These are phyloP conservation scores for Seira sanloemensis DNA, from an alignment of 2,888 invertebrate genomes.

Conservation along the genomic window DNA sequence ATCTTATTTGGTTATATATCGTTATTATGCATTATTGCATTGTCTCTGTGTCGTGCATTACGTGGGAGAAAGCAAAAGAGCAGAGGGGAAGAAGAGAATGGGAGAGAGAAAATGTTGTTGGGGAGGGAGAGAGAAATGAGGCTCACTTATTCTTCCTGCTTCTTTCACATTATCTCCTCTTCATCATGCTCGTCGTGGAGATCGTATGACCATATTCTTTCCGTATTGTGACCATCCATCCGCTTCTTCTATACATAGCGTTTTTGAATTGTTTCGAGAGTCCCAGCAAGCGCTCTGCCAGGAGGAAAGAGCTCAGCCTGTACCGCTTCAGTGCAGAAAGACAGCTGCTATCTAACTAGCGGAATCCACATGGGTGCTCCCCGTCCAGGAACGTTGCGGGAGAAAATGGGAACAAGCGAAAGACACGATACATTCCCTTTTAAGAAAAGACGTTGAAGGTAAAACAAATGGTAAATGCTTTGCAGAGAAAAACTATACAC, in stretches of 20 bases:
- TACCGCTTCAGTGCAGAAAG: conserved; percentile 36
- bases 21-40: conserved; percentile 61
- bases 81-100: background rate
- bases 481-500: too few species aligned
- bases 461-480: too few species aligned
- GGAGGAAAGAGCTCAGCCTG: conserved; percentile 45
- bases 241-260: background rate
- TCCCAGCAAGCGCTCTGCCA: background rate
- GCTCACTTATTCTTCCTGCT: conserved; percentile 61
- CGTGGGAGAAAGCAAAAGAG: conserved; percentile 15
- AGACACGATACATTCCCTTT: too few species aligned
- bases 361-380: conserved; percentile 58
- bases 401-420: too few species aligned
- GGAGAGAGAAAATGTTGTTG: conserved; percentile 11
- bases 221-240: conserved; percentile 21
- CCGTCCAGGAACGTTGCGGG: too few species aligned
- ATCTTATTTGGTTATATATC: conserved; percentile 52
- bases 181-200: conserved; percentile 37
- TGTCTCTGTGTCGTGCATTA: conserved; percentile 23
- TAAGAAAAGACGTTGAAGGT: too few species aligned
- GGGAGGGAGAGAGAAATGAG: conserved; percentile 22
- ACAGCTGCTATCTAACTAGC: conserved; percentile 49
- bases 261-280: too few species aligned
- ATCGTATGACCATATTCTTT: conserved; percentile 31
- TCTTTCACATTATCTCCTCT: conserved; percentile 56